These are phyloP conservation scores for Mormoops blainvillei DNA, from an alignment of 2,113 vertebrate genomes.

Conservation along the genomic window DNA sequence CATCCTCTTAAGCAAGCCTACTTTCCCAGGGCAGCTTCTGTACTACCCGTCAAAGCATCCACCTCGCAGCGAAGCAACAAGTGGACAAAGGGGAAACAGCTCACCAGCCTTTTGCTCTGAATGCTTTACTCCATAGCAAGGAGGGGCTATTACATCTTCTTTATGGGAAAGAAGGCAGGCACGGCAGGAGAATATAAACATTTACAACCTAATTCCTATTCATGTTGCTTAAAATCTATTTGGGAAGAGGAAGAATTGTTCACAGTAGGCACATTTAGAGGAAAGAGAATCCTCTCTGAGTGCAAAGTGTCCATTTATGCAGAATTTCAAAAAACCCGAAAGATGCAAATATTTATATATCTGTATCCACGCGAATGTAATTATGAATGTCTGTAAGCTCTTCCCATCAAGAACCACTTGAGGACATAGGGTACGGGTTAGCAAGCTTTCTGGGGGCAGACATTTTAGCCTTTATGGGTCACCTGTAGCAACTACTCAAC, in stretches of 20 bases:
- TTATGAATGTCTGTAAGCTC: too few species aligned
- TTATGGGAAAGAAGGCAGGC: background rate
- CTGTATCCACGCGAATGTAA: too few species aligned
- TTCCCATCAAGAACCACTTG: background rate
- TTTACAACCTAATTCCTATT: conserved; percentile 40
- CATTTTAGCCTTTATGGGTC: background rate
- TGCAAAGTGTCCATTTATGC: background rate
- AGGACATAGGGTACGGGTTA: background rate
- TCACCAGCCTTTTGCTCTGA: background rate
- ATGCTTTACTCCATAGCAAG: background rate
- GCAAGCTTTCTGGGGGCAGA: background rate
- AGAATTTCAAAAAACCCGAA: background rate
- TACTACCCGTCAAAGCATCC: background rate
- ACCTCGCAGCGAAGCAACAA: background rate
- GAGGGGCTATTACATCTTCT: background rate
- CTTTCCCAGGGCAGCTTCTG: background rate
- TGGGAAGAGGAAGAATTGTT: conserved; percentile 19
- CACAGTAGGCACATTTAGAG: background rate
- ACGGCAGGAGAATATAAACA: conserved; percentile 19
- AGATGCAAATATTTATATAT: background rate
- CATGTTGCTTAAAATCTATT: conserved; percentile 27
- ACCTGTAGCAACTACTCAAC: background rate
- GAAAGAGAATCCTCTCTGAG: conserved; percentile 13
- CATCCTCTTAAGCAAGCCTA: background rate
- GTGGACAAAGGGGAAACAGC: background rate